Percentiles rank a stretch among this genome's conserved stretches.
Conservation (phyloP, 1,140 invertebrate species). For the Pogonognathellus flavescens region DNA sequence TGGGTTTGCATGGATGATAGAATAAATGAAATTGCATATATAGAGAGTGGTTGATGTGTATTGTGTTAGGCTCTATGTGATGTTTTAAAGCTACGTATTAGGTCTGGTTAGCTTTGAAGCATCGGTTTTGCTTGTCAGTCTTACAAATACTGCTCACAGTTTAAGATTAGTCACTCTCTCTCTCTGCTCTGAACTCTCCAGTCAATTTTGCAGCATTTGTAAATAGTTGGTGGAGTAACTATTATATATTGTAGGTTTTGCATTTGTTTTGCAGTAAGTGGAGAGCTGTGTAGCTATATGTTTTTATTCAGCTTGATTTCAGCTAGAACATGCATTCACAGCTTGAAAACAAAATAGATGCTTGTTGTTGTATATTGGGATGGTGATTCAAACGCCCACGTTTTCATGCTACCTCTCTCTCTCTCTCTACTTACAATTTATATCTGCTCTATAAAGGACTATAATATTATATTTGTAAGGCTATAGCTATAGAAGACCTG, state of each 20-base stretch:
- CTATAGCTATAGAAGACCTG: not conserved
- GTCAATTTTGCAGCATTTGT: too few species aligned
- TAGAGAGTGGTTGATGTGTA: too few species aligned
- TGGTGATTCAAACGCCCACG: slow-evolving; percentile 24
- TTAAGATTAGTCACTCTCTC: slow-evolving; percentile 29
- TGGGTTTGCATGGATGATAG: not conserved
- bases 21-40: too few species aligned
- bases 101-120: not conserved
- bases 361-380: not conserved
- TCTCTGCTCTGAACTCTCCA: not conserved
- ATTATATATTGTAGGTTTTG: not conserved
- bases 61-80: too few species aligned
- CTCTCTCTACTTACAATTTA: too few species aligned
- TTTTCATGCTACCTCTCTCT: not conserved
- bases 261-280: not conserved
- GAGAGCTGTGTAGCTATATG: slow-evolving; percentile 12
- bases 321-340: slow-evolving; percentile 38
- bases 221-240: too few species aligned
- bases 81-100: too few species aligned
- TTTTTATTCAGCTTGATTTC: slow-evolving; percentile 19
- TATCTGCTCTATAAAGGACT: too few species aligned
- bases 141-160: not conserved
- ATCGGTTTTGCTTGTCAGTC: slow-evolving; percentile 37
- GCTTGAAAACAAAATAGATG: slow-evolving; percentile 38
- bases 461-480: too few species aligned